These are phyloP conservation scores for Montipora capitata DNA, from an alignment of 92 coral and sea anemone genomes.

Conservation along the genomic window DNA sequence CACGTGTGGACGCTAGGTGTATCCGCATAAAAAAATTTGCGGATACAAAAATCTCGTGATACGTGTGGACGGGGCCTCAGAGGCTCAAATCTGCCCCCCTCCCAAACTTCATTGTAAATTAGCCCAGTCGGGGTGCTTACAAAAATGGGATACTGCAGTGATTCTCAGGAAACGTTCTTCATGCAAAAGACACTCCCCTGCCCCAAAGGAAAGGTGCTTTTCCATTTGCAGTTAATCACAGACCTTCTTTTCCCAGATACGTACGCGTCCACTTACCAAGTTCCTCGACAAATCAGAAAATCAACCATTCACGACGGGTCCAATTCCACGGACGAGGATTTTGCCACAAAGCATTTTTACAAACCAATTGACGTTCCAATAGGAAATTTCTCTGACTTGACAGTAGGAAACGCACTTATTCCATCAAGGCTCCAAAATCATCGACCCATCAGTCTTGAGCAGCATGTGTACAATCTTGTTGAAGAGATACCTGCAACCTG, in stretches of 20 bases:
- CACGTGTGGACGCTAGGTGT: too few species aligned
- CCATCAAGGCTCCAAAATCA: not conserved
- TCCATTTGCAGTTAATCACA: too few species aligned
- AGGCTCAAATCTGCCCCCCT: too few species aligned
- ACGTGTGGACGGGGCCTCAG: too few species aligned
- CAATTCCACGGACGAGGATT: slow-evolving; percentile 1
- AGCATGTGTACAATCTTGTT: slow-evolving; percentile 34
- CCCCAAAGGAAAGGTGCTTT: too few species aligned
- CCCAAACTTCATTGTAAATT: too few species aligned
- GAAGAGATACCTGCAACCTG: not conserved
- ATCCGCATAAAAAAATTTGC: too few species aligned
- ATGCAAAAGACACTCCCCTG: not conserved
- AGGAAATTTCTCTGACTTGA: not conserved
- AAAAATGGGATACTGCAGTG: too few species aligned
- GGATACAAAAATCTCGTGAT: too few species aligned
- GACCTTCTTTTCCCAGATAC: not conserved
- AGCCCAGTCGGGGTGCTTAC: too few species aligned
- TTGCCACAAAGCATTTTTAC: not conserved
- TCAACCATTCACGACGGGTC: slow-evolving; percentile 8
- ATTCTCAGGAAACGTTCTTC: too few species aligned
- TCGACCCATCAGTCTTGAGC: slow-evolving; percentile 24
- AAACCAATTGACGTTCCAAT: not conserved
- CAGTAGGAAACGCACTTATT: not conserved
- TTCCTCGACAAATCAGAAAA: not conserved
- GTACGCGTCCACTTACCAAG: slow-evolving; percentile 34